Conservation (phyloP, 2,797 vertebrate species). For the Xiphorhynchus erythropygius region DNA sequence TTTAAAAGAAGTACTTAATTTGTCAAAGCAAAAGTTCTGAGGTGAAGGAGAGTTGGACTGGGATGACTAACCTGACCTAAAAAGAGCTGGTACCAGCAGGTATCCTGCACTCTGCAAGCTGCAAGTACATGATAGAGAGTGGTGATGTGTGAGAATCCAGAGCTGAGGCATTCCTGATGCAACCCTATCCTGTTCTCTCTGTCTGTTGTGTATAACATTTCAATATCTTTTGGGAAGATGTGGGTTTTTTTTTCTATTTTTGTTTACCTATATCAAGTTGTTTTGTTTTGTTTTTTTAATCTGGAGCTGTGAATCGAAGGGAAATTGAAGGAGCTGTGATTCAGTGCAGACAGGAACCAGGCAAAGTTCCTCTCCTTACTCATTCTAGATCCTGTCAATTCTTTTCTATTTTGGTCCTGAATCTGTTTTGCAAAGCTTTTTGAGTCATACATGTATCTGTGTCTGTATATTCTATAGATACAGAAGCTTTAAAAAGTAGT, state of each 20-base stretch:
- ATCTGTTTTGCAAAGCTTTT: not conserved
- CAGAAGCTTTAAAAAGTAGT: not conserved
- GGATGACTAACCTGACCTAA: not conserved
- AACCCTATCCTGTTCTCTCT: not conserved
- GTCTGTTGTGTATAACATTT: not conserved
- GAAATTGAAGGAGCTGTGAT: slow-evolving; percentile 34
- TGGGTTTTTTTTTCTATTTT: rapidly evolving
- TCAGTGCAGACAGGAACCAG: slow-evolving; percentile 44
- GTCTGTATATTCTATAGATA: not conserved
- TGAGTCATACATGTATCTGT: not conserved
- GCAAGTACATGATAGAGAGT: not conserved
- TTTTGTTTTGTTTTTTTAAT: not conserved
- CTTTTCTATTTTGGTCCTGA: slow-evolving; percentile 19
- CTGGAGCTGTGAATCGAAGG: not conserved
- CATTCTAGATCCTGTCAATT: slow-evolving; percentile 38
- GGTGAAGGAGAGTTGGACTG: not conserved
- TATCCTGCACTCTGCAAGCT: not conserved
- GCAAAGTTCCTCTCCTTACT: slow-evolving; percentile 31
- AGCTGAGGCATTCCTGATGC: not conserved
- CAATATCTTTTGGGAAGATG: not conserved
- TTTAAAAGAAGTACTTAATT: not conserved
- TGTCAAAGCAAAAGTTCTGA: not conserved
- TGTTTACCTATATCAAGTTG: not conserved
- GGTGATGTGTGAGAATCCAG: not conserved
- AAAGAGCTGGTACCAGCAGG: not conserved